phyloP scores from a whole-genome alignment of 2,888 invertebrate species.

The Drepana falcataria region DNA sequence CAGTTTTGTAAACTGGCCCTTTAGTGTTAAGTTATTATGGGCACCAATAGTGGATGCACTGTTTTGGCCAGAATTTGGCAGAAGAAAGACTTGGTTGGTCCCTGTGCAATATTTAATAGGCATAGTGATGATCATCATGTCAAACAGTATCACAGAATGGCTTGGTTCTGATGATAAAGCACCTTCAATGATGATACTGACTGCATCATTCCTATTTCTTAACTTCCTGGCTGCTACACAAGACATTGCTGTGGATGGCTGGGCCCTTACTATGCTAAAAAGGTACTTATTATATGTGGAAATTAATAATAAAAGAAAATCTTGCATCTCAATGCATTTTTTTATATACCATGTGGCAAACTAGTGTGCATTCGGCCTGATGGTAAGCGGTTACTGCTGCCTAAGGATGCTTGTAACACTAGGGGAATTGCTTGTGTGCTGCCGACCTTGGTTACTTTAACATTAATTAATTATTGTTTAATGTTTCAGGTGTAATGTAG shows the following conservation, averaged over 20 bases:
- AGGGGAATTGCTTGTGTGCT: too few relatives aligned
- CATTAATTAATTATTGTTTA: neutral
- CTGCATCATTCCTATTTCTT: slow-evolving; percentile 91
- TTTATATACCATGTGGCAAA: too few relatives aligned
- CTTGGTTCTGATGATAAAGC: slow-evolving; percentile 80
- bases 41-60: slow-evolving; percentile 98
- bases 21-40: slow-evolving; percentile 96
- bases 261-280: slow-evolving; percentile 99
- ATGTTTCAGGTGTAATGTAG: slow-evolving; percentile 89
- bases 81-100: slow-evolving; percentile 96
- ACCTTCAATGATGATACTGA: slow-evolving; percentile 88
- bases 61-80: slow-evolving; percentile 89
- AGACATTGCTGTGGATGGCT: slow-evolving; percentile 99
- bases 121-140: slow-evolving; percentile 92
- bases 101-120: slow-evolving; percentile 96
- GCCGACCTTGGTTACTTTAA: neutral
- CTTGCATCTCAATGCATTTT: neutral
- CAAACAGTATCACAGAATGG: slow-evolving; percentile 86
- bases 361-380: too few relatives aligned
- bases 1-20: slow-evolving; percentile 96
- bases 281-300: slow-evolving; percentile 72
- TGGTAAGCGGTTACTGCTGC: too few relatives aligned
- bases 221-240: slow-evolving; percentile 99
- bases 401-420: too few relatives aligned
- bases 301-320: neutral